Conservation (phyloP, 2,797 vertebrate species). For the Takifugu rubripes region DNA sequence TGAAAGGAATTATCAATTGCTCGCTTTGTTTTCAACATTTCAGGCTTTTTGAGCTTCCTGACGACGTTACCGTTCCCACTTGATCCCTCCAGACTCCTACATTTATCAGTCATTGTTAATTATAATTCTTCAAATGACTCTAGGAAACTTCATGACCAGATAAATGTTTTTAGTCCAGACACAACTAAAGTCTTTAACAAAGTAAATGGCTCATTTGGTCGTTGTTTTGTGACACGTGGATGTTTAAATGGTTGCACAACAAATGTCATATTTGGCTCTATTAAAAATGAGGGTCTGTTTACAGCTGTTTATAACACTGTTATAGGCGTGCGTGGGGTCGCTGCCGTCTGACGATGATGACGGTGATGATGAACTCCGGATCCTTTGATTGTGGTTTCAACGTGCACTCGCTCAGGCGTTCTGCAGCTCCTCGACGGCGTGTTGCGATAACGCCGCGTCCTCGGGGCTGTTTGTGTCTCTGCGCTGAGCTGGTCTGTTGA, state of each 20-base stretch:
- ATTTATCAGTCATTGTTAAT: background rate
- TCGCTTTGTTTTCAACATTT: no score
- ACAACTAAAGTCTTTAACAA: constrained; percentile 32
- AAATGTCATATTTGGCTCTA: no score
- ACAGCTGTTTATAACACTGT: no score
- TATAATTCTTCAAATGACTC: background rate
- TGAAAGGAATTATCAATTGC: background rate
- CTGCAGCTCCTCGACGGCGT: constrained; percentile 4
- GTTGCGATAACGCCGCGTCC: constrained; percentile 23
- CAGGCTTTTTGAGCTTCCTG: background rate
- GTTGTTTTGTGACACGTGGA: constrained; percentile 38
- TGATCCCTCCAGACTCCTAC: background rate
- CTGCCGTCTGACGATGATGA: no score
- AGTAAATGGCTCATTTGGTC: constrained; percentile 47
- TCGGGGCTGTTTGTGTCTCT: constrained; percentile 49
- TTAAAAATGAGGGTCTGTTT: no score
- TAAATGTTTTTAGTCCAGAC: background rate
- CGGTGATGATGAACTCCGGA: no score
- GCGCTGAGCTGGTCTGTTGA: constrained; percentile 75
- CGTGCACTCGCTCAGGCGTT: constrained; percentile 8
- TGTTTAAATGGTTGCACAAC: background rate
- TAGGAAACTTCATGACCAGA: constrained; percentile 40
- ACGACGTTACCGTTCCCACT: constrained; percentile 13
- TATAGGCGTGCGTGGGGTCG: no score
- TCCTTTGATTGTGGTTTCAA: background rate